phyloP scores from a whole-genome alignment of 2,797 vertebrate genomes.

The Limosa lapponica region DNA sequence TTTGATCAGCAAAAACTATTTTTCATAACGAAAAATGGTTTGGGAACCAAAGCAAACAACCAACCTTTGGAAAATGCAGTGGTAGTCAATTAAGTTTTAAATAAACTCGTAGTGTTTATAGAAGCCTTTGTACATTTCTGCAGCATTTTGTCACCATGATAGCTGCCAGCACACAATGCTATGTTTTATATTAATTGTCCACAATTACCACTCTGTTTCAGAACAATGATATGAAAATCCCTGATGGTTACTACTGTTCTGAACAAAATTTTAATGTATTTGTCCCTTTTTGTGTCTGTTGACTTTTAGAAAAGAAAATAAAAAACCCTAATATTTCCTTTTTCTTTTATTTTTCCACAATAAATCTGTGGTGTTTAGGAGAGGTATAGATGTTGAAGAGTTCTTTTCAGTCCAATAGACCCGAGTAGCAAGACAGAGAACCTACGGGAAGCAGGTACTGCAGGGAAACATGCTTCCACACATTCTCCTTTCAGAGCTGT shows the following conservation, averaged over 20 bases:
- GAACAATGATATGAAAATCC: background rate
- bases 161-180: background rate
- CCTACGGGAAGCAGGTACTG: background rate
- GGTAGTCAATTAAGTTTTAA: background rate
- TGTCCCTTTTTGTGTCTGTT: background rate
- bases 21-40: accelerated
- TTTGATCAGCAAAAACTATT: background rate
- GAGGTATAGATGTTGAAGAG: background rate
- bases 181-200: background rate
- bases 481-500: background rate
- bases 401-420: background rate
- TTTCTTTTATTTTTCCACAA: background rate
- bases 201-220: background rate
- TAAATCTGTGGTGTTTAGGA: background rate
- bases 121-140: background rate
- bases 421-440: background rate
- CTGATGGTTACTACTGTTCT: background rate
- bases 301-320: background rate
- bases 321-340: accelerated
- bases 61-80: background rate
- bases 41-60: background rate
- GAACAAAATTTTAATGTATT: background rate
- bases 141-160: background rate
- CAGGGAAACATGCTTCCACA: background rate
- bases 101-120: background rate